phyloP scores from a whole-genome alignment of 2,888 invertebrate genomes.

The Eristalis pertinax region DNA sequence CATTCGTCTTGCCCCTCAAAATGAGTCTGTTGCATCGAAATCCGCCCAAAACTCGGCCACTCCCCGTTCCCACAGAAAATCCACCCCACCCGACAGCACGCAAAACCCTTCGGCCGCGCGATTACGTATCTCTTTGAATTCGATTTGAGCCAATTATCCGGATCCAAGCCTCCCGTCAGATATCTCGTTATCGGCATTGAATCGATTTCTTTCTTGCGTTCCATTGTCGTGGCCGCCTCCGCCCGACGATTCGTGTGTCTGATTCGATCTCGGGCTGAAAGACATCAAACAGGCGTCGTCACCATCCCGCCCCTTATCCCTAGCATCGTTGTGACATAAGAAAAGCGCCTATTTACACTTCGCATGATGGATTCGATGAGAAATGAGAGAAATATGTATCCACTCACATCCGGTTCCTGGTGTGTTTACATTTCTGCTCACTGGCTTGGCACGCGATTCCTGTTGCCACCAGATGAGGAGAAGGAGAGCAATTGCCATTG shows the following conservation, averaged over 20 bases:
- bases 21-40: too few species aligned
- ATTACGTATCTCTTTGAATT: neutral
- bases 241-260: neutral
- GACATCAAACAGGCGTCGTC: too few species aligned
- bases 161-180: neutral
- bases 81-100: neutral
- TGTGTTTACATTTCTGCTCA: constrained; percentile 45
- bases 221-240: neutral
- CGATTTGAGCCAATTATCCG: neutral
- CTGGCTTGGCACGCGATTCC: constrained; percentile 41
- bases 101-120: neutral
- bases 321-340: neutral
- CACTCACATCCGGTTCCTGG: neutral
- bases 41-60: too few species aligned
- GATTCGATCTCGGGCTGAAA: neutral
- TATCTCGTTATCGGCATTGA: neutral
- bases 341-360: constrained; percentile 21
- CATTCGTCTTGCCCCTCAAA: too few species aligned
- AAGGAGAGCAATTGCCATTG: neutral
- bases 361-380: constrained; percentile 11
- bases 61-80: neutral
- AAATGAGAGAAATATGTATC: constrained; percentile 6
- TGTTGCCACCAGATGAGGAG: neutral
- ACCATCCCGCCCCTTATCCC: neutral
- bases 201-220: neutral